A percentile compares a stretch with the other conserved stretches of the same genome.
These are phyloP conservation scores for Callospermophilus lateralis DNA, from an alignment of 2,113 vertebrate genomes.

Conservation along the genomic window DNA sequence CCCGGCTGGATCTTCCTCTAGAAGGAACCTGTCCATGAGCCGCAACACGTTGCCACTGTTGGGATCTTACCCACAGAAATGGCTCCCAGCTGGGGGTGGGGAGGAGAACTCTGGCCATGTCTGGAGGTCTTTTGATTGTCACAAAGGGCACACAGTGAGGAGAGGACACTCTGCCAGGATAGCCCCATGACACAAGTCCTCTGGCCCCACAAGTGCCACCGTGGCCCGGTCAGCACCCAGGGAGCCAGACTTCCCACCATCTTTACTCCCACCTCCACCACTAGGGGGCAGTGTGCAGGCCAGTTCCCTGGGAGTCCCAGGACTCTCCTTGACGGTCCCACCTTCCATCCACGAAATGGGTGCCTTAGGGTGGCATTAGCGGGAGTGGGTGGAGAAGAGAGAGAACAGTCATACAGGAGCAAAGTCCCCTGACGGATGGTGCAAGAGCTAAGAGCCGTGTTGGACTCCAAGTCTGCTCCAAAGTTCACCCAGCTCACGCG, in stretches of 20 bases:
- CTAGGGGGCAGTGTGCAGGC: background rate
- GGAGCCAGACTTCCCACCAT: no score
- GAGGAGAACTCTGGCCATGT: background rate
- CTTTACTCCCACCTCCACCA: background rate
- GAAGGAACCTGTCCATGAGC: background rate
- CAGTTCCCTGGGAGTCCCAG: rapidly evolving
- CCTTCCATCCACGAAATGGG: background rate
- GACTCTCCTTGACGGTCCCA: no score
- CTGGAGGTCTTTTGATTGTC: background rate
- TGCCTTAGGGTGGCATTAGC: rapidly evolving
- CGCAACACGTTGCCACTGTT: background rate
- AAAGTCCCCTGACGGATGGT: background rate
- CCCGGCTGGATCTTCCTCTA: background rate
- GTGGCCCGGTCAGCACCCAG: background rate
- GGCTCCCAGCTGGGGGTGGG: background rate
- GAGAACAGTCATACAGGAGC: background rate
- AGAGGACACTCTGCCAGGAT: background rate
- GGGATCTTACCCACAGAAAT: background rate
- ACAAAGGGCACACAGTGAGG: background rate
- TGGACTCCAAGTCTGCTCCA: background rate
- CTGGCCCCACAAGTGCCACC: rapidly evolving
- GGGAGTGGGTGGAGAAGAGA: background rate
- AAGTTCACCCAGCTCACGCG: background rate
- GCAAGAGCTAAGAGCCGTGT: background rate
- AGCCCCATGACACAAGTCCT: background rate